Evolutionary conservation across 2,113 vertebrate species (phyloP).

Genomic region (Clinocottus analis): DNA sequence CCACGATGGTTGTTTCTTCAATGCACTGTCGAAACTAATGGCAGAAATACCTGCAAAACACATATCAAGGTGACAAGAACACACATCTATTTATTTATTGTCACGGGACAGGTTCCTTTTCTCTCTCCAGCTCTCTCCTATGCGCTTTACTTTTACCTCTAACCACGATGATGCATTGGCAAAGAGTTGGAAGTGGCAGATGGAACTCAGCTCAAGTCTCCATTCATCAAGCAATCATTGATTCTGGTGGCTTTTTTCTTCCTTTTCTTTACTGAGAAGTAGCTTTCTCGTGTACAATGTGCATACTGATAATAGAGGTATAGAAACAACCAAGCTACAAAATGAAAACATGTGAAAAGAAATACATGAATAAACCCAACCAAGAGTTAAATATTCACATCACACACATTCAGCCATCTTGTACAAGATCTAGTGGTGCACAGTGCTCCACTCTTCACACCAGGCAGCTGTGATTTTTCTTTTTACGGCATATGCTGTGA

Average conservation of each 20-base stretch:
- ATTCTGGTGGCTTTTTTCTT: background rate
- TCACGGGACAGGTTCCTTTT: slow-evolving; percentile 38
- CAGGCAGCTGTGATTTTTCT: slow-evolving; percentile 62
- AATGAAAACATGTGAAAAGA: background rate
- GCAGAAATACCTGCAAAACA: slow-evolving; percentile 46
- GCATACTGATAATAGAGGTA: background rate
- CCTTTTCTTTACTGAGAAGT: background rate
- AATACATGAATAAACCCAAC: background rate
- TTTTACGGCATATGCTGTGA: slow-evolving; percentile 62
- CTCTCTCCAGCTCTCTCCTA: slow-evolving; percentile 3
- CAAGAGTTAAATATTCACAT: background rate
- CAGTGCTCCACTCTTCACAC: background rate
- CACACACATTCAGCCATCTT: background rate
- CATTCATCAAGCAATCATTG: slow-evolving; percentile 5
- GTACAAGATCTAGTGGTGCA: slow-evolving; percentile 2
- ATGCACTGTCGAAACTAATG: slow-evolving; percentile 46
- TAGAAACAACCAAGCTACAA: background rate
- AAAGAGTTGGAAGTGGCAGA: background rate
- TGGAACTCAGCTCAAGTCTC: slow-evolving; percentile 1
- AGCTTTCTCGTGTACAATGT: background rate
- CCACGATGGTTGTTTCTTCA: slow-evolving; percentile 29
- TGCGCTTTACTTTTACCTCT: slow-evolving; percentile 2
- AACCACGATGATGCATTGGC: background rate
- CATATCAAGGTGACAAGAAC: slow-evolving; percentile 53
- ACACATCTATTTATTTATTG: slow-evolving; percentile 70